A percentile compares a stretch with the other conserved stretches of the same genome.
Evolutionary conservation across 1,140 invertebrate genomes (phyloP).

Genomic region (Eufriesea mexicana): DNA sequence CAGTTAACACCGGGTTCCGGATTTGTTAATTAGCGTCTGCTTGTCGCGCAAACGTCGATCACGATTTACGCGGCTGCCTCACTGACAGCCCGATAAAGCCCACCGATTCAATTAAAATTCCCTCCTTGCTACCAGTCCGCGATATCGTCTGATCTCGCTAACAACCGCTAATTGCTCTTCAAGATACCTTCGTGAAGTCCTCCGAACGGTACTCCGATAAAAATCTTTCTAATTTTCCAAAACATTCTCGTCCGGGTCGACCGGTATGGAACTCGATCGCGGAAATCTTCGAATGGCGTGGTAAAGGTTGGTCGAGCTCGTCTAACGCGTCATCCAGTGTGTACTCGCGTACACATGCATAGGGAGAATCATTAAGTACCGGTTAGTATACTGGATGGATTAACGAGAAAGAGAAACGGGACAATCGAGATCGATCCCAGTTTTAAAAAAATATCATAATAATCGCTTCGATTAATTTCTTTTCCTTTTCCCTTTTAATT

Average conservation of each 20-base stretch:
- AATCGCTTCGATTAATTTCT: no score
- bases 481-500: neutral
- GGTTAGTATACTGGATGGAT: neutral
- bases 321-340: constrained; percentile 44
- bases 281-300: constrained; percentile 7
- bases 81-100: neutral
- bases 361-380: constrained; percentile 16
- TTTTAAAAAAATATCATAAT: no score
- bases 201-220: no score
- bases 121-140: constrained; percentile 16
- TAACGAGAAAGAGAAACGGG: neutral
- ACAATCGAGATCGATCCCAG: no score
- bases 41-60: constrained; percentile 20
- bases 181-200: neutral
- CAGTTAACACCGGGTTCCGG: constrained; percentile 22
- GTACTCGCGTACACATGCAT: neutral
- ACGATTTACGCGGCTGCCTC: neutral
- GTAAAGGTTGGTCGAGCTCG: constrained; percentile 21
- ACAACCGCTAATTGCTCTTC: constrained; percentile 8
- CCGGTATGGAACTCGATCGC: no score
- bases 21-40: constrained; percentile 27
- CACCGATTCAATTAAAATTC: constrained; percentile 21
- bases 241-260: no score
- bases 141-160: constrained; percentile 21
- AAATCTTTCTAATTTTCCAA: no score